A percentile compares a stretch with the other conserved stretches of the same genome.
These are phyloP conservation scores for Drosophila melanica DNA, from an alignment of 1,140 invertebrate species.

Conservation along the genomic window DNA sequence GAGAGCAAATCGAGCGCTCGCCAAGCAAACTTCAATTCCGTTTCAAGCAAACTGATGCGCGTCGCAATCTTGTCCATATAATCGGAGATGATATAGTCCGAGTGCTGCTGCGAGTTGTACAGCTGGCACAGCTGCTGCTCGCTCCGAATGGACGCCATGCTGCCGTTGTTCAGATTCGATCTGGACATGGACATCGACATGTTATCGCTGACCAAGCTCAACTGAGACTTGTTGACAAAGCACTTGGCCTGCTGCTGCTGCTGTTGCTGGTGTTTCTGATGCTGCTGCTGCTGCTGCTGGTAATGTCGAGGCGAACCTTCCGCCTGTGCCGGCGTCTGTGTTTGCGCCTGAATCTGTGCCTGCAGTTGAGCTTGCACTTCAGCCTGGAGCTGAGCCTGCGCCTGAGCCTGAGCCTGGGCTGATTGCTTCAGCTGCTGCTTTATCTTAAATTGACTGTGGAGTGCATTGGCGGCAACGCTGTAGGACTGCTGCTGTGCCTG, in stretches of 20 bases:
- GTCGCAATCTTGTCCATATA: conserved; percentile 95
- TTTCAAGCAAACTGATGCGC: conserved; percentile 93
- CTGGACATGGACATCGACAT: conserved; percentile 13
- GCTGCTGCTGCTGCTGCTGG: conserved; percentile 2
- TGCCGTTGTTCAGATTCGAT: conserved; percentile 38
- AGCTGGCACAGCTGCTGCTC: conserved; percentile 74
- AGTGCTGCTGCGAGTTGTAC: conserved; percentile 78
- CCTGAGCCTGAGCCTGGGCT: not conserved
- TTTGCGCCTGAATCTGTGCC: conserved; percentile 2
- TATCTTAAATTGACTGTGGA: conserved; percentile 64
- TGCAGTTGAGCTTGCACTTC: conserved; percentile 7
- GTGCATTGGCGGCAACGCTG: conserved; percentile 40
- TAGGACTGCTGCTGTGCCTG: conserved; percentile 39
- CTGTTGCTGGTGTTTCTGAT: conserved; percentile 1
- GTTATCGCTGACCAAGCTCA: conserved; percentile 21
- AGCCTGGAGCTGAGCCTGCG: conserved; percentile 1
- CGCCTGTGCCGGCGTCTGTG: not conserved
- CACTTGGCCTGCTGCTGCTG: not conserved
- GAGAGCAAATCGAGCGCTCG: conserved; percentile 94
- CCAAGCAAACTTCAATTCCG: conserved; percentile 96
- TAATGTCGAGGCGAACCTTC: not conserved
- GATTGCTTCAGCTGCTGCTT: conserved; percentile 55
- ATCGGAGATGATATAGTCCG: conserved; percentile 91
- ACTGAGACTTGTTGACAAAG: conserved; percentile 17
- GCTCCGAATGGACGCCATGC: conserved; percentile 67